Evolutionary conservation across 2,797 vertebrate species (phyloP).

Genomic region (Erpetoichthys calabaricus): DNA sequence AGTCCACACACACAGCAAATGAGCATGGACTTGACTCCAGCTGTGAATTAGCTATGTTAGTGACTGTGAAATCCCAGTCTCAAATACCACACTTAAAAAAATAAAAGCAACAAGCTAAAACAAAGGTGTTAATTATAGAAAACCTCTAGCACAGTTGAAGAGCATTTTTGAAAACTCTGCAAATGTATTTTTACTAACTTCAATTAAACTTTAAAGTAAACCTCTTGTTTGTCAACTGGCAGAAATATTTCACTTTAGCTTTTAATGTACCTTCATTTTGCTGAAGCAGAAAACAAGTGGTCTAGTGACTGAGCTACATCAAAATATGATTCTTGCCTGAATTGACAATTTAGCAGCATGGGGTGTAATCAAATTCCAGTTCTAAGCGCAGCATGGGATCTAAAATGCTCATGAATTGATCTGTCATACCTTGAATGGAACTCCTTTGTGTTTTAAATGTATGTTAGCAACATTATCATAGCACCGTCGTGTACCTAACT

Average conservation of each 20-base stretch:
- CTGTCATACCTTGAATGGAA: constrained; percentile 6
- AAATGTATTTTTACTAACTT: not conserved
- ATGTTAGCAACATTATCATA: constrained; percentile 5
- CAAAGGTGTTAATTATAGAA: no score
- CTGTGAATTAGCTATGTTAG: no score
- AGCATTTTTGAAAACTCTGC: constrained; percentile 5
- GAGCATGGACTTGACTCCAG: no score
- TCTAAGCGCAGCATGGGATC: constrained; percentile 1
- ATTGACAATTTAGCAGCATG: constrained; percentile 4
- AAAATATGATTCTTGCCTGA: constrained; percentile 4
- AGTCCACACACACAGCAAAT: no score
- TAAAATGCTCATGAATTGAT: constrained; percentile 7
- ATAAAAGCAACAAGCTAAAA: no score
- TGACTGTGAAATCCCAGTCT: no score
- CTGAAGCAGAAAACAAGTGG: constrained; percentile 5
- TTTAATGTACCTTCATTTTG: constrained; percentile 2
- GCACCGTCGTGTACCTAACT: not conserved
- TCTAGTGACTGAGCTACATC: constrained; percentile 11
- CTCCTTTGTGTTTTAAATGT: constrained; percentile 5
- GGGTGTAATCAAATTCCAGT: constrained; percentile 9
- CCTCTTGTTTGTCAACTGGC: not conserved
- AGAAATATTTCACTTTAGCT: constrained; percentile 7
- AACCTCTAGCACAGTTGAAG: not conserved
- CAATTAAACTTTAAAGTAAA: constrained; percentile 3
- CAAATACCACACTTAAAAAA: no score